Base-by-base conservation (phyloP, 2,888 invertebrate species). In the Lydus trimaculatus region DNA sequence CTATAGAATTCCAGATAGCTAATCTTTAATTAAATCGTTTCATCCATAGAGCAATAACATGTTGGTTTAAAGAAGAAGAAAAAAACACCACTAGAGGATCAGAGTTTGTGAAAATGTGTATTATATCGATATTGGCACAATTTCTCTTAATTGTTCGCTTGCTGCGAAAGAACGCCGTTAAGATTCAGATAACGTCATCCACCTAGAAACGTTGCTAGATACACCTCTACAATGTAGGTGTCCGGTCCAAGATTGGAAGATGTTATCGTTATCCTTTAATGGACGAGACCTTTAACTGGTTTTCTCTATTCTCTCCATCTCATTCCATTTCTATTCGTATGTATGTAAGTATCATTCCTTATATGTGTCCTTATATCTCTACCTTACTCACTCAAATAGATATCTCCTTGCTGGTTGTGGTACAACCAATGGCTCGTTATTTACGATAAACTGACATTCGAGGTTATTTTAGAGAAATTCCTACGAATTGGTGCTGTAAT, bases 361-460 rank as follows among this genome's bases (percentile, higher is more conserved):
- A n/a, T n/a, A n/a, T n/a, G 20, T 31, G n/a, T 17, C 13, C 31
- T 31, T 20, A 1, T 31, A 11, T 43, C 5, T 17, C 5, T 17
- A 36, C 31, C 58, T 36, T 20, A 20, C 31, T 28, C 62, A n/a
- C 28, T 59, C 59, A 60, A 20, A 31, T 25, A 11, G 31, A 39
- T 20, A 31, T 28, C 74, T 73, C 75, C 75, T 76, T 73, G 75
- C 69, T 75, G 77, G 73, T 78, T 76, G 77, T 66, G 78, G 76
- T 68, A 62, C 58, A 66, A 69, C 70, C 64, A 60, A 72, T 61
- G 63, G 76, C 68, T 72, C 77, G 74, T 80, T 76, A 78, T 77
- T 80, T 73, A 80, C 76, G 75, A 75, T 78, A 77, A 78, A 75
- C 71, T 75, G 77, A 78, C 78, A 74, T 75, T 48, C 9, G 68